Evolutionary conservation across 2,797 vertebrate genomes (phyloP), one percentile per base, ranked within the genome.

Genomic region (Arremon aurantiirostris): DNA sequence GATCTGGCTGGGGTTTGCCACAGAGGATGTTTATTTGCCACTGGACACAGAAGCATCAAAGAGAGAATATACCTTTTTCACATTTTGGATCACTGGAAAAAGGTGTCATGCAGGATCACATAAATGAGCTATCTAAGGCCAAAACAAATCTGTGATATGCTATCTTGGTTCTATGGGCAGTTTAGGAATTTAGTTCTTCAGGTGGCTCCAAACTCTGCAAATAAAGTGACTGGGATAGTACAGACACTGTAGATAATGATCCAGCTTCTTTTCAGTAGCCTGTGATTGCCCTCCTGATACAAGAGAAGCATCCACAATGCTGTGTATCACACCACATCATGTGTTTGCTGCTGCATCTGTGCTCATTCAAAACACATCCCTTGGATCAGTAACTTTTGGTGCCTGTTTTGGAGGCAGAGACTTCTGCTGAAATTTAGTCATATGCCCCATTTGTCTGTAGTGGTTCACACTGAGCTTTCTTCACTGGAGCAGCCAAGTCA

Each of bases 381-480:
- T 81, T 52, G 41, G 18, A 41, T 35, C 44, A 35, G 32, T 66
- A 71, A 60, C 26, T 89, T 87, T 26, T 47, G 46, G 32, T 68
- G 50, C 7, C 56, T 64, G 14, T 44, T 78, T 34, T 26, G 26
- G 34, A 82, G 41, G 18, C 34, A 84, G 47, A 80, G 32, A 47
- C 35, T 59, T 83, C n/a, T 77, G n/a, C 52, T 86, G 49, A 71
- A 64, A 64, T 81, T 34, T 34, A 75, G 57, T 65, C 41, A 41
- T 47, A 32, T 56, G 11, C 5, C 11, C 23, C 0, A 0, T 78
- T 87, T 63, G 47, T 72, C 23, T 0, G 0, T 26, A 46, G 34
- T 3, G 1, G 39, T 57, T 76, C 4, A 9, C 47, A 46, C 46
- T 61, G 60, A 79, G 42, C 27, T 83, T 66, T 94, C 52, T 42